Conservation (phyloP, 2,797 vertebrate species). For the Lepidocolaptes lacrymiger region DNA sequence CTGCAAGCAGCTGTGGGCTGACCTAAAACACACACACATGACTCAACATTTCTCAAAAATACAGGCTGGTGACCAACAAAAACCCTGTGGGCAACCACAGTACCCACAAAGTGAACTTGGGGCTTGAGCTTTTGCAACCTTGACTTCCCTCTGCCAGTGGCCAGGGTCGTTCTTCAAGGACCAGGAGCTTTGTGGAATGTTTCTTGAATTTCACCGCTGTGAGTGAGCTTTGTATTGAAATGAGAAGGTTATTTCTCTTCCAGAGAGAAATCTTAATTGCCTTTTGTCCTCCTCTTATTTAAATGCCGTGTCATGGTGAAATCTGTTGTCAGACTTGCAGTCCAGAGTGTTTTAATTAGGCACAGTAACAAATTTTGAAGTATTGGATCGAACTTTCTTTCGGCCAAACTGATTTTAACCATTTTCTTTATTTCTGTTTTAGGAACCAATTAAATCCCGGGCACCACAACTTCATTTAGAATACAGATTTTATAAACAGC, state of each 20-base stretch:
- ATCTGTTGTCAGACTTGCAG: not conserved
- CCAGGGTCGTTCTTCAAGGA: not conserved
- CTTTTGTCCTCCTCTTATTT: not conserved
- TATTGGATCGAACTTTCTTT: not conserved
- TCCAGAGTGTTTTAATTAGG: not conserved
- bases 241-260: not conserved
- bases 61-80: not conserved
- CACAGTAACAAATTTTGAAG: not conserved
- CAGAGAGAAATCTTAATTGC: not conserved
- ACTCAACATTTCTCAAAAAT: not conserved
- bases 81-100: not conserved
- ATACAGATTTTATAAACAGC: conserved; percentile 98
- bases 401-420: not conserved
- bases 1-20: not conserved
- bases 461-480: conserved; percentile 98
- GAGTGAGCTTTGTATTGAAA: not conserved
- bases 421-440: conserved; percentile 33
- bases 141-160: not conserved
- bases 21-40: not conserved
- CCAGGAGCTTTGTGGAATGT: not conserved
- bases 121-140: not conserved
- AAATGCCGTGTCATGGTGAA: not conserved
- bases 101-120: not conserved
- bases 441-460: conserved; percentile 99
- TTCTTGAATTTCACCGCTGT: not conserved